Evolutionary conservation across 2,797 vertebrate species (phyloP).

Genomic region (Acanthornis magna): DNA sequence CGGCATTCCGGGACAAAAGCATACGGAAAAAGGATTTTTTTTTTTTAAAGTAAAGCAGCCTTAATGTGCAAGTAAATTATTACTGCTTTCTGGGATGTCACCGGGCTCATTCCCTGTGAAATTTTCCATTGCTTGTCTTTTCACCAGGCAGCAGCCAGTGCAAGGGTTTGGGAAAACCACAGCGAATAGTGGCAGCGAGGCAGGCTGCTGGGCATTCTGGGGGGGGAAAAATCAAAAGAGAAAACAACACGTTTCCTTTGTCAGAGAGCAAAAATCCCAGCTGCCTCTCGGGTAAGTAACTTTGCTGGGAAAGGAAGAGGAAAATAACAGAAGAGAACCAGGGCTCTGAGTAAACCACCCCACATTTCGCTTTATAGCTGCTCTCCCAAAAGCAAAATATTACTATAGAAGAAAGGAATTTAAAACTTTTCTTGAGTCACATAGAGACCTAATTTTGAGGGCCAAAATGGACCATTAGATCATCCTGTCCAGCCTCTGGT

Average conservation of each 20-base stretch:
- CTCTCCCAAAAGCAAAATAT: neutral
- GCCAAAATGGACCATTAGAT: neutral
- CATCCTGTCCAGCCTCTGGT: neutral
- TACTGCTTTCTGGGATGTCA: constrained; percentile 2
- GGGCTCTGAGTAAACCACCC: neutral
- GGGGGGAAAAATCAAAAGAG: neutral
- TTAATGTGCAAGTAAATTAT: constrained; percentile 9
- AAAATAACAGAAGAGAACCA: neutral
- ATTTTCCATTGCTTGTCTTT: constrained; percentile 7
- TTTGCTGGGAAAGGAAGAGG: neutral
- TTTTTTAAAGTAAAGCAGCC: neutral
- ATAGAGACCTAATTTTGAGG: neutral
- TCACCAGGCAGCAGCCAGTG: neutral
- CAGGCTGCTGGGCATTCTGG: neutral
- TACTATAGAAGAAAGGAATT: constrained; percentile 2
- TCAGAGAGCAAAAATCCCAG: neutral
- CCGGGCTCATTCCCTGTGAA: neutral
- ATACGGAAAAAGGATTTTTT: neutral
- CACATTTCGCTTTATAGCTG: neutral
- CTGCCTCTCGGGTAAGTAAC: neutral
- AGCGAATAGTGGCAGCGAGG: neutral
- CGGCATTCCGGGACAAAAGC: constrained; percentile 4
- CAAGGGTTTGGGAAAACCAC: neutral
- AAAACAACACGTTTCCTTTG: neutral
- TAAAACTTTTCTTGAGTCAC: neutral